Conservation (phyloP, 2,888 invertebrate species). For the Empis stercorea region DNA sequence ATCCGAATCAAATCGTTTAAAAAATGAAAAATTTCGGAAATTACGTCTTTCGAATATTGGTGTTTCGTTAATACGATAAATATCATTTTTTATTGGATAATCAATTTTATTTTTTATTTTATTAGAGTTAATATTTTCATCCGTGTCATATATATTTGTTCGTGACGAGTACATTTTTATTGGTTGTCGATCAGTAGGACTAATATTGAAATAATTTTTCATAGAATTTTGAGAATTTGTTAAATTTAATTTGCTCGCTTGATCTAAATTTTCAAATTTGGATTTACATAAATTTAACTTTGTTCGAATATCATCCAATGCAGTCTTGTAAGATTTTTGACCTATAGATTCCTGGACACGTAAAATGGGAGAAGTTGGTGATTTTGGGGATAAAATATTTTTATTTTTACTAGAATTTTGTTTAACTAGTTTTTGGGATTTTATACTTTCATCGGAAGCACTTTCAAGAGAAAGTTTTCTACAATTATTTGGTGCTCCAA, state of each 20-base stretch:
- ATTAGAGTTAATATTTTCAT: constrained; percentile 3
- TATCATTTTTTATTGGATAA: constrained; percentile 6
- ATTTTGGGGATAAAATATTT: constrained; percentile 11
- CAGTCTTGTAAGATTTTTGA: constrained; percentile 25
- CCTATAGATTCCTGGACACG: constrained; percentile 19
- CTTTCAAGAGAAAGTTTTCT: constrained; percentile 10
- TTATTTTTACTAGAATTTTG: not conserved
- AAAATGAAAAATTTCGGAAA: constrained; percentile 11
- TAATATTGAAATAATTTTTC: constrained; percentile 27
- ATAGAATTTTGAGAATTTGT: constrained; percentile 30
- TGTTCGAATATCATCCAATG: constrained; percentile 31
- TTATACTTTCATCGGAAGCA: constrained; percentile 1
- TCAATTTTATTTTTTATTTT: constrained; percentile 6
- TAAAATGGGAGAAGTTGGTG: constrained; percentile 11
- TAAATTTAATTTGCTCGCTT: constrained; percentile 28
- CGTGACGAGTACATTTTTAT: constrained; percentile 11
- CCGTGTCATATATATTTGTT: constrained; percentile 14
- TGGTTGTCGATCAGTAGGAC: constrained; percentile 7
- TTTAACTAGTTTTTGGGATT: not conserved
- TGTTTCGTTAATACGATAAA: constrained; percentile 34
- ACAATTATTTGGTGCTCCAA: constrained; percentile 1
- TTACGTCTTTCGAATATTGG: constrained; percentile 31
- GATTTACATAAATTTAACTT: constrained; percentile 32
- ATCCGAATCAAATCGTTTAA: constrained; percentile 24
- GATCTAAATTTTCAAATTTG: constrained; percentile 31